Evolutionary conservation across 2,113 vertebrate species (phyloP), one percentile per base, ranked within the genome.

Genomic region (Scophthalmus maximus): DNA sequence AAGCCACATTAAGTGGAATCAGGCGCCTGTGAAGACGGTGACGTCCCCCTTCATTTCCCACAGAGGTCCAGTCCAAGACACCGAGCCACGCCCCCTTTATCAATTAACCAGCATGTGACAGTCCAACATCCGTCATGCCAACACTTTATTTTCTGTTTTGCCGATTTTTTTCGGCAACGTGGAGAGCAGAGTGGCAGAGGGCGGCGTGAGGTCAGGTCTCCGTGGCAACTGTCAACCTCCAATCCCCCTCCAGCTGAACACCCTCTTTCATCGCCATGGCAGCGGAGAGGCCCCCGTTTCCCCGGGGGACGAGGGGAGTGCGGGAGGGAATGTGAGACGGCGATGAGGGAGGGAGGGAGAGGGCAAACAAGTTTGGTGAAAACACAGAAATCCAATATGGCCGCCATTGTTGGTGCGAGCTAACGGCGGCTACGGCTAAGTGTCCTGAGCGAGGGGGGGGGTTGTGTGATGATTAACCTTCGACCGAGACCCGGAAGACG

Each of bases 191-290:
- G 75, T 52, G 69, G 63, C 70, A 81, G 83, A 87, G 90, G 88
- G 88, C 87, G 68, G 76, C 70, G 50, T 82, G 62, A 89, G 91
- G 92, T 92, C 89, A 91, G 63, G 85, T 92, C 82, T 71, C 92
- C 83, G 82, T 34, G 68, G 83, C 70, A 88, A 92, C 92, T 83
- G 82, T 85, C 91, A 91, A 71, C 87, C 88, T 81, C 83, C 83
- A 62, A 82, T 66, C 69, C 80, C 68, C 86, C 75, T 68, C 69
- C 80, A 84, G 82, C 76, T 77, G 80, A 88, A 87, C 90, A 68
- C 86, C 85, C 85, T 86, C 82, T 91, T 93, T 92, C 92, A 93
- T 93, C 82, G 46, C 86, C 86, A 93, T 91, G 86, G 88, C 76
- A 91, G 87, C 83, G 29, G 71, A 53, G 88, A 86, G 91, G 86